Evolutionary conservation across 92 coral and sea anemone genomes (phyloP).

Genomic region (Heliopora coerulea): DNA sequence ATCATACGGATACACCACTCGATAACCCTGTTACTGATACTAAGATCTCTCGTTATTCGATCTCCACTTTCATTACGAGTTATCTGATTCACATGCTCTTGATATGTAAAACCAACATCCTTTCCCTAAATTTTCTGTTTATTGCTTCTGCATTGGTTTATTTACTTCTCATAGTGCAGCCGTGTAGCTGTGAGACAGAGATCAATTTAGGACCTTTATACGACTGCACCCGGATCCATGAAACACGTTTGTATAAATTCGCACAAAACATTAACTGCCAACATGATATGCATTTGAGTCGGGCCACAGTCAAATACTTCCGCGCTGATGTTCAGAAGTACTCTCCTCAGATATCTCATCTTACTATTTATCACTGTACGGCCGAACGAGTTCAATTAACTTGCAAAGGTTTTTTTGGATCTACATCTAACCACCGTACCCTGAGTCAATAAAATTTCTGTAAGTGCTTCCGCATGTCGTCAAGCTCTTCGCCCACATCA

Average conservation of each 20-base stretch:
- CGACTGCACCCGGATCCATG: conserved; percentile 14
- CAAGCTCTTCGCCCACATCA: background rate
- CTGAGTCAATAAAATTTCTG: background rate
- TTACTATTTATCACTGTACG: conserved; percentile 15
- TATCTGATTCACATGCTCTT: too few species aligned
- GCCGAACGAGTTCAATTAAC: background rate
- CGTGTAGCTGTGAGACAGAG: background rate
- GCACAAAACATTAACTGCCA: background rate
- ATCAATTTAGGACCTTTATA: conserved; percentile 3
- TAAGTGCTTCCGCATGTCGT: background rate
- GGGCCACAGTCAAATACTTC: conserved; percentile 7
- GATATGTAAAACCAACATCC: too few species aligned
- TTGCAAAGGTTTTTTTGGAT: conserved; percentile 12
- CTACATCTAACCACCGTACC: background rate
- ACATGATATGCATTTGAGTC: conserved; percentile 22
- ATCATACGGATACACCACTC: background rate
- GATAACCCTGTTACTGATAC: too few species aligned
- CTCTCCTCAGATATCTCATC: conserved; percentile 1
- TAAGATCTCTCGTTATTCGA: too few species aligned
- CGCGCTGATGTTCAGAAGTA: conserved; percentile 2
- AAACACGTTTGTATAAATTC: conserved; percentile 11
- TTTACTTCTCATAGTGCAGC: background rate
- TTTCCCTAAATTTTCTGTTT: too few species aligned
- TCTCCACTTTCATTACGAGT: too few species aligned
- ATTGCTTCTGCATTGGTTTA: background rate